Conservation (phyloP, 2,797 vertebrate genomes). For the Pyrocephalus nanus region DNA sequence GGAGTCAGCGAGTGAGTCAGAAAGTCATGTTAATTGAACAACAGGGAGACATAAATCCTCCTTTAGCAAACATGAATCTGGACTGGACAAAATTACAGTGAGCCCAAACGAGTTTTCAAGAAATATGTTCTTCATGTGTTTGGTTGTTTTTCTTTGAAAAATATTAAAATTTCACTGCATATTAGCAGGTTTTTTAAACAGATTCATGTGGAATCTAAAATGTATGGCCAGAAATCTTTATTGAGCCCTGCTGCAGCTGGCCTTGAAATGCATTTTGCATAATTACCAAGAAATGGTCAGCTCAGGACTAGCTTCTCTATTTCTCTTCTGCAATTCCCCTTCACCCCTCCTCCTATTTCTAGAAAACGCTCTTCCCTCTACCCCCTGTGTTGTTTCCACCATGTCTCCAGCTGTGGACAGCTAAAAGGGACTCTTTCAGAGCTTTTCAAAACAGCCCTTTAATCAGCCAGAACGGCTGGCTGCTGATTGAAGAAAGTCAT, state of each 20-base stretch:
- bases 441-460: constrained; percentile 19
- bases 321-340: constrained; percentile 1
- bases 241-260: background rate
- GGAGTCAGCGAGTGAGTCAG: constrained; percentile 27
- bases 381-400: background rate
- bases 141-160: background rate
- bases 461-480: constrained; percentile 27
- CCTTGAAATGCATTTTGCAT: constrained; percentile 5
- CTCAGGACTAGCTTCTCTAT: background rate
- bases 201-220: background rate
- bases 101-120: background rate
- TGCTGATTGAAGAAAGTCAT: constrained; percentile 57
- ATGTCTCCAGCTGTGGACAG: background rate
- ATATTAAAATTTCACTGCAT: background rate
- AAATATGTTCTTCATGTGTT: background rate
- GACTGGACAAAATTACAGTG: background rate
- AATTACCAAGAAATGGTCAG: constrained; percentile 10
- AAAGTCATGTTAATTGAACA: constrained; percentile 11
- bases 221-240: background rate
- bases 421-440: constrained; percentile 52
- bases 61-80: background rate
- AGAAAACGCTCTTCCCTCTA: background rate
- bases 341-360: background rate
- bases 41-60: constrained; percentile 23
- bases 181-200: background rate